These are phyloP conservation scores for Pristionchus japonicus DNA, from an alignment of 2,888 invertebrate genomes.

Conservation along the genomic window DNA sequence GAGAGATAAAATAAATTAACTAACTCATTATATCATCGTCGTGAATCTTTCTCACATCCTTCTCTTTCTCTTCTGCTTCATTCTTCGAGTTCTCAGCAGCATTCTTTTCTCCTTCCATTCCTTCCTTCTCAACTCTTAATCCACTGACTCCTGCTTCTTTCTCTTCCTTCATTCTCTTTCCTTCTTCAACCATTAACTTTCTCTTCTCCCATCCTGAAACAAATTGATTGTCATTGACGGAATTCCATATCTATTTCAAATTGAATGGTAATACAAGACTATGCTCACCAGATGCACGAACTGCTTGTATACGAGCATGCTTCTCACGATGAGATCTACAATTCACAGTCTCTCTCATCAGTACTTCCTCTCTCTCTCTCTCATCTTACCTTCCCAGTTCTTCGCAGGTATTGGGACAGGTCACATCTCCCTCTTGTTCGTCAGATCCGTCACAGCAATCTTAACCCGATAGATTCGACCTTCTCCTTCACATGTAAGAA, in stretches of 20 bases:
- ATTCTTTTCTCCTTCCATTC: constrained; percentile 83
- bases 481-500: background rate
- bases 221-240: too few species aligned
- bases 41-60: constrained; percentile 80
- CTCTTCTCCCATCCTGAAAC: constrained; percentile 84
- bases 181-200: constrained; percentile 84
- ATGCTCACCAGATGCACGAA: constrained; percentile 88
- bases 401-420: constrained; percentile 85
- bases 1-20: background rate
- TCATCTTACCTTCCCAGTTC: constrained; percentile 81
- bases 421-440: constrained; percentile 79
- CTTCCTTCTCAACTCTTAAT: constrained; percentile 81
- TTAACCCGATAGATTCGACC: constrained; percentile 65
- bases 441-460: constrained; percentile 84
- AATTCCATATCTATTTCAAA: too few species aligned
- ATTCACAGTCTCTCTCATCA: background rate
- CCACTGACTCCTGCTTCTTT: constrained; percentile 79
- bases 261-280: too few species aligned
- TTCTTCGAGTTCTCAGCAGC: constrained; percentile 73
- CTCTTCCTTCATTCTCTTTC: constrained; percentile 82
- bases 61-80: constrained; percentile 85
- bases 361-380: constrained; percentile 58
- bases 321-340: constrained; percentile 77
- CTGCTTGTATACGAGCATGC: constrained; percentile 82
- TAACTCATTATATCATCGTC: constrained; percentile 43